Percentiles rank a stretch among this genome's conserved stretches.
Evolutionary conservation across 2,797 vertebrate species (phyloP).

Genomic region (Australoheros facetus): DNA sequence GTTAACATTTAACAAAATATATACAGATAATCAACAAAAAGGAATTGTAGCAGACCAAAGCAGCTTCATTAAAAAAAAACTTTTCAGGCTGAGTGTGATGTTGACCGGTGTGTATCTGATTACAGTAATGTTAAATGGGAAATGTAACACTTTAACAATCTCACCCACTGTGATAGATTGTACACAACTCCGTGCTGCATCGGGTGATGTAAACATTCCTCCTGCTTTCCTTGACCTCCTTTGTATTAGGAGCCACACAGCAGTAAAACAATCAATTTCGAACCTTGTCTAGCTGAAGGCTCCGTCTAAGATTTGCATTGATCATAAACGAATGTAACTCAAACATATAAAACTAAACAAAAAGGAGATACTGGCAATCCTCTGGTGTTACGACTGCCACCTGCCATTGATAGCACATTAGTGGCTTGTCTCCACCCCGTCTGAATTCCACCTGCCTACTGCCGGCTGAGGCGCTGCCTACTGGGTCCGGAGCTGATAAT

Average conservation of each 20-base stretch:
- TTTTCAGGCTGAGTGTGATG: constrained; percentile 31
- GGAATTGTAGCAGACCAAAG: constrained; percentile 65
- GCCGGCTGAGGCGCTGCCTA: constrained; percentile 68
- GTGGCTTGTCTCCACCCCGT: constrained; percentile 54
- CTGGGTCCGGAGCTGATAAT: constrained; percentile 88
- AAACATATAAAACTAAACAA: constrained; percentile 47
- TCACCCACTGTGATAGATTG: constrained; percentile 52
- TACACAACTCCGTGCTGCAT: constrained; percentile 40
- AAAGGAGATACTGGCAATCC: constrained; percentile 62
- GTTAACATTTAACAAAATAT: constrained; percentile 70
- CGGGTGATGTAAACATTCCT: constrained; percentile 67
- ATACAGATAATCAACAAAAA: constrained; percentile 72
- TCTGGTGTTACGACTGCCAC: constrained; percentile 61
- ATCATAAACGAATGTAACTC: constrained; percentile 62
- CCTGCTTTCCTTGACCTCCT: constrained; percentile 46
- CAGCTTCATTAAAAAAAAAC: constrained; percentile 58
- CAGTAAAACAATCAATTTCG: constrained; percentile 28
- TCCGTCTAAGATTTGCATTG: constrained; percentile 63
- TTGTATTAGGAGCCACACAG: constrained; percentile 38
- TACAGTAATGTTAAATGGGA: constrained; percentile 59
- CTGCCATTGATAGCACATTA: constrained; percentile 68
- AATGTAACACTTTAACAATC: constrained; percentile 52
- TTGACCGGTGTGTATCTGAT: constrained; percentile 48
- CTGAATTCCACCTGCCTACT: constrained; percentile 65
- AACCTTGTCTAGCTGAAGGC: constrained; percentile 27